phyloP scores from a whole-genome alignment of 2,888 invertebrate species.

The Brenthis daphne region DNA sequence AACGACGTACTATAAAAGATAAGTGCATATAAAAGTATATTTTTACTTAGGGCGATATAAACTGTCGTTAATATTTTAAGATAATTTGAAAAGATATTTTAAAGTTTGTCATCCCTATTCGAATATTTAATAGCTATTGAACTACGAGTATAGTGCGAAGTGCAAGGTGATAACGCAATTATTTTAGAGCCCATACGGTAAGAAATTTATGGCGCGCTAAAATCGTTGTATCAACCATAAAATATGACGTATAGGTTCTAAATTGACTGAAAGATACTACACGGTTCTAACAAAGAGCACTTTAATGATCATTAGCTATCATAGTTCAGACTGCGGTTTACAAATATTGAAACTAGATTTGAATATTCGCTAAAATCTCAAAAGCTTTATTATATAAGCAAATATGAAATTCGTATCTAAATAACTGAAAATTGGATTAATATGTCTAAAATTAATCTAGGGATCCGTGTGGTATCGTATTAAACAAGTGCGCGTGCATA shows the following conservation, averaged over 20 bases:
- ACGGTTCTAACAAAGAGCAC: slow-evolving; percentile 34
- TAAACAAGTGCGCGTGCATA: slow-evolving; percentile 71
- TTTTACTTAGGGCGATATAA: background rate
- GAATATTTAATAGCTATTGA: slow-evolving; percentile 27
- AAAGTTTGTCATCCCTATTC: slow-evolving; percentile 13
- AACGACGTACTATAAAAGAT: slow-evolving; percentile 1
- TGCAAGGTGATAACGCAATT: slow-evolving; percentile 61
- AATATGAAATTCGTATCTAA: slow-evolving; percentile 11
- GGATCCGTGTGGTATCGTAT: slow-evolving; percentile 40
- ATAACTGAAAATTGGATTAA: background rate
- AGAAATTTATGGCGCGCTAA: slow-evolving; percentile 16
- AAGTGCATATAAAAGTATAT: slow-evolving; percentile 2
- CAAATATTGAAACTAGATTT: slow-evolving; percentile 18
- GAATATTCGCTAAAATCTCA: slow-evolving; percentile 18
- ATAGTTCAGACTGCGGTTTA: slow-evolving; percentile 3
- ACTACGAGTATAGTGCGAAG: slow-evolving; percentile 60
- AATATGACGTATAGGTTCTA: slow-evolving; percentile 36
- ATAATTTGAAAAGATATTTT: slow-evolving; percentile 5
- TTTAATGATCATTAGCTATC: slow-evolving; percentile 14
- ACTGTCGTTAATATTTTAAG: too few relatives aligned
- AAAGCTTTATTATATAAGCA: slow-evolving; percentile 1
- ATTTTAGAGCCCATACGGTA: slow-evolving; percentile 48
- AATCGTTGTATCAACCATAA: slow-evolving; percentile 9
- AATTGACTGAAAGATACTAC: slow-evolving; percentile 41
- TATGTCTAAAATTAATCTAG: background rate